Base-by-base conservation (phyloP, 2,797 vertebrate species). In the Taenioides sp. region DNA sequence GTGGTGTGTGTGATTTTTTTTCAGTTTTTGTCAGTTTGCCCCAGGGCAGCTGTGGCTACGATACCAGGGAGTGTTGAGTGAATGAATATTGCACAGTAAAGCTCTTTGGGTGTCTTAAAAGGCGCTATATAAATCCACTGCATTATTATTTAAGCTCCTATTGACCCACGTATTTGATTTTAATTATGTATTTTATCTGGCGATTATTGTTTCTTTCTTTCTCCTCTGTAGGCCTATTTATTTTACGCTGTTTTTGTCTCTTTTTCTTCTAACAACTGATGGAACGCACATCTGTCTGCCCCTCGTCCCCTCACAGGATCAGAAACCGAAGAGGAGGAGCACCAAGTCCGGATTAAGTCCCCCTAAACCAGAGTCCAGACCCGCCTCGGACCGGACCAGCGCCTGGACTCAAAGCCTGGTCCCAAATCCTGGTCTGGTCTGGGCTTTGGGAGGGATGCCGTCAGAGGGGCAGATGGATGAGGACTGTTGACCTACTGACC, bases 381-480 rank as follows among this genome's bases (percentile, higher is more conserved):
- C 4, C 54, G 22, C 22, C 22, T 57, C 10, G 22, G 54, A 57
- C 22, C 54, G 22, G 54, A 23, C 54, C 54, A 57, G 54, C 22
- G 22, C 54, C 22, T 25, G 54, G 54, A 57, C 54, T 57, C 54
- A 57, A 57, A 57, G 54, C 22, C 54, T 12, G 22, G 22, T 23
- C 54, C 14, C 52, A 9, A 55, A 22, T 11, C n/a, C 54, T 12
- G 54, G 50, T 4, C 52, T 10, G 50, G 18, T 2, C 18, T 3
- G 2, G 50, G 20, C 6, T n/a, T 4, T 57, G 54, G 54, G 86
- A 91, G 86, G 86, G 85, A 91, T 91, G 89, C 89, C 92, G 91
- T 92, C 89, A 91, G 89, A 92, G 86, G 89, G 89, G 91, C 92
- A 93, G 91, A 93, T 93, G 92, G 91, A 92, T 91, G 84, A 93